Evolutionary conservation across 1,140 invertebrate species (phyloP), one percentile per base, ranked within the genome.

Genomic region (Planococcus citri): DNA sequence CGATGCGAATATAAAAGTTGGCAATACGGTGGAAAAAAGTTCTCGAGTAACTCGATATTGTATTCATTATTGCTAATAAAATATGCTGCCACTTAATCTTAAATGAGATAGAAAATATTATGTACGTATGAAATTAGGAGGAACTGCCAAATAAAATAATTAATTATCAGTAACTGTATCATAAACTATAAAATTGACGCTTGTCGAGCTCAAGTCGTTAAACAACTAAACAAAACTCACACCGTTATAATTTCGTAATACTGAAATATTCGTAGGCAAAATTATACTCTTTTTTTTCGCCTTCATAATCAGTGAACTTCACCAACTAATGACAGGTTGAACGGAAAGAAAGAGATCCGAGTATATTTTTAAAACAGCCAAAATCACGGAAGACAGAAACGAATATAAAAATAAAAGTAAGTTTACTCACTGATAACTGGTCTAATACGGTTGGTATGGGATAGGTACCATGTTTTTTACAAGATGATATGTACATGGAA

Each of bases 371-470:
- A 33, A 33, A 33, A 33, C 12, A 3, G 29, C 12, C 12, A 33
- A 33, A 33, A 6, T 33, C 12, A 12, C 29, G 29, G n/a, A 33
- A 33, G 41, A 3, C 17, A 51, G 17, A 51, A 51, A 9, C n/a
- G 41, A 17, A 51, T n/a, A n/a, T 17, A 20, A 51, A 20, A 51
- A 51, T 2, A 51, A 9, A 51, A 51, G n/a, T 9, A 17, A 51
- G 10, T 24, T 22, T 33, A 75, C 73, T 79, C 77, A 85, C 83
- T 80, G 88, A 83, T 73, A 93, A 80, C 76, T 92, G 90, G 70
- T 86, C 81, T 72, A 91, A 73, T 70, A 93, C 82, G 72, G 79
- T 51, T 21, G 69, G 61, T 64, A 72, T 17, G 22, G 71, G 69
- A 68, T 41, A 58, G n/a, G 69, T 73, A 1, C 69, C 21, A 33